phyloP scores from a whole-genome alignment of 2,113 vertebrate genomes.

The Micronisus gabar region DNA sequence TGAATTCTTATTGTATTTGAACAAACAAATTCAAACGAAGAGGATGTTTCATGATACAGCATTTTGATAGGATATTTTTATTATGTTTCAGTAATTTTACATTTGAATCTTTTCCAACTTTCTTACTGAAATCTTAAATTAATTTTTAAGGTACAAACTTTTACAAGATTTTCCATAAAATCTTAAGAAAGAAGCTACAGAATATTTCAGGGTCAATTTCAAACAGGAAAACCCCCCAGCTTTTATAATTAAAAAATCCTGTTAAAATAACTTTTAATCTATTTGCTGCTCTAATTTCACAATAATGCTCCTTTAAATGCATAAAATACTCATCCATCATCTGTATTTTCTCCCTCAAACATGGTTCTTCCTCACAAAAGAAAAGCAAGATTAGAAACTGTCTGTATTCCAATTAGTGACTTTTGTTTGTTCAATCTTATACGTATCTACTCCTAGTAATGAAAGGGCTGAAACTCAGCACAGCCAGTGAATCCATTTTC shows the following conservation, averaged over 20 bases:
- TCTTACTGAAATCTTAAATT: background rate
- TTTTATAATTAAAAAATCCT: background rate
- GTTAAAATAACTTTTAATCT: background rate
- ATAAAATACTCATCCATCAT: background rate
- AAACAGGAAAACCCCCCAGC: rapidly evolving
- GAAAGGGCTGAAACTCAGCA: background rate
- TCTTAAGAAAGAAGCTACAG: background rate
- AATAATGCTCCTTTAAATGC: background rate
- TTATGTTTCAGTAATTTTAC: background rate
- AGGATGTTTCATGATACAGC: background rate
- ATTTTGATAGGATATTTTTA: background rate
- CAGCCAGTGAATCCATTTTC: constrained; percentile 36
- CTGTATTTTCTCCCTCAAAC: background rate
- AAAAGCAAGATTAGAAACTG: background rate
- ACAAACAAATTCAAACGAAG: background rate
- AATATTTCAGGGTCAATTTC: background rate
- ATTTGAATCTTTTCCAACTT: background rate
- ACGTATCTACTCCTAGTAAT: constrained; percentile 5
- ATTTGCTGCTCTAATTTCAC: background rate
- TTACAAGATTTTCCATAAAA: background rate
- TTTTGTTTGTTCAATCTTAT: constrained; percentile 14
- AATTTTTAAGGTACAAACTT: background rate
- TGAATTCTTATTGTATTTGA: background rate
- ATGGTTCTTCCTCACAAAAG: background rate
- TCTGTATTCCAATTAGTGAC: background rate